These are phyloP conservation scores for Julus scanicus DNA, from an alignment of 2,888 invertebrate species.

Conservation along the genomic window DNA sequence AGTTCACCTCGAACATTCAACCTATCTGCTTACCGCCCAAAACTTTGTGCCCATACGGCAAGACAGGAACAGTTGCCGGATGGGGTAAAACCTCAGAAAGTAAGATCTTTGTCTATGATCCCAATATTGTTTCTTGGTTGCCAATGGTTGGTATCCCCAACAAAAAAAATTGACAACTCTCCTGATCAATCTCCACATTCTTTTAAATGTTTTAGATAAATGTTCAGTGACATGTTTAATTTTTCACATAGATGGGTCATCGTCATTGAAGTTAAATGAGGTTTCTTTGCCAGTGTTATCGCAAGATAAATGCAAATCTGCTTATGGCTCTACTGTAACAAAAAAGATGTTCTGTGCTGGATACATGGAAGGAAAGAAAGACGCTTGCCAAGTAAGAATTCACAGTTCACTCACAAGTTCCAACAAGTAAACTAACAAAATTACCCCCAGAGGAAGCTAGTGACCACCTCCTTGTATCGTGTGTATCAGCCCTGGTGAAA, in stretches of 20 bases:
- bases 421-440: too few species aligned
- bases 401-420: too few species aligned
- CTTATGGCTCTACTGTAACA: background rate
- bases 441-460: too few species aligned
- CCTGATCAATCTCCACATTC: too few species aligned
- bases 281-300: conserved; percentile 41
- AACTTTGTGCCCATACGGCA: conserved; percentile 69
- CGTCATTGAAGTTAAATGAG: background rate
- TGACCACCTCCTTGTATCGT: background rate
- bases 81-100: conserved; percentile 73
- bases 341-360: conserved; percentile 50
- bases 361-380: conserved; percentile 9
- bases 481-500: too few species aligned
- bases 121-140: background rate
- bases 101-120: background rate
- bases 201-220: too few species aligned
- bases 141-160: too few species aligned
- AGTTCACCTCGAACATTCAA: conserved; percentile 77
- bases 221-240: background rate
- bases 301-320: background rate
- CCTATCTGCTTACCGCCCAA: conserved; percentile 82
- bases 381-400: conserved; percentile 49
- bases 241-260: background rate
- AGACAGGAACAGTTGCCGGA: conserved; percentile 80
- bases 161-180: too few species aligned